Evolutionary conservation across 2,888 invertebrate genomes (phyloP).

Genomic region (Pocota personata): DNA sequence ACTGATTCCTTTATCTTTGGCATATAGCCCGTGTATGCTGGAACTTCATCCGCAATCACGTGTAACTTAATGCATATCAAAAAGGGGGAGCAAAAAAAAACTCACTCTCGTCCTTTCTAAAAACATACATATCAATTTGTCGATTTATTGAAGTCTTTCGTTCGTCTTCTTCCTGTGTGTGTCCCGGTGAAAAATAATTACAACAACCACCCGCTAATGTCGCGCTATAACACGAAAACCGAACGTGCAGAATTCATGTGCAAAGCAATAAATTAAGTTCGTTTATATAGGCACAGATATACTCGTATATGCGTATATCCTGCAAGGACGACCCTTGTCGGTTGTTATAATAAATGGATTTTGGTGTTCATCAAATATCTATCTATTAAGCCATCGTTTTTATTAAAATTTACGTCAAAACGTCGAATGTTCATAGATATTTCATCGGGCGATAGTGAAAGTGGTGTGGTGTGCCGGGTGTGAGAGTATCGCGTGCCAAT

Average conservation of each 20-base stretch:
- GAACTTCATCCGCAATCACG: background rate
- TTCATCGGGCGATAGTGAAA: slow-evolving; percentile 31
- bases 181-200: slow-evolving; percentile 38
- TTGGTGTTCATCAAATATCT: slow-evolving; percentile 52
- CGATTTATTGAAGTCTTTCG: slow-evolving; percentile 32
- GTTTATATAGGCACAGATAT: slow-evolving; percentile 7
- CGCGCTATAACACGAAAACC: slow-evolving; percentile 3
- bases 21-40: slow-evolving; percentile 7
- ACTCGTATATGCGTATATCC: slow-evolving; percentile 6
- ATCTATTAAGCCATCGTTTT: slow-evolving; percentile 70
- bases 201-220: slow-evolving; percentile 19
- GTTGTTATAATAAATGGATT: slow-evolving; percentile 49
- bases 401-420: slow-evolving; percentile 72
- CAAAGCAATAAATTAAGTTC: slow-evolving; percentile 62
- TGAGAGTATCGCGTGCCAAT: slow-evolving; percentile 62
- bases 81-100: background rate
- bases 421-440: slow-evolving; percentile 59
- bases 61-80: slow-evolving; percentile 34
- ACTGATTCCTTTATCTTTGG: slow-evolving; percentile 21
- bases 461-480: slow-evolving; percentile 7
- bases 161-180: slow-evolving; percentile 9
- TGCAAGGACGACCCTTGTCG: slow-evolving; percentile 46
- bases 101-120: background rate
- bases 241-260: slow-evolving; percentile 38
- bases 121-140: slow-evolving; percentile 46